phyloP scores from a whole-genome alignment of 2,888 invertebrate genomes.

The Liodrosophila aerea region DNA sequence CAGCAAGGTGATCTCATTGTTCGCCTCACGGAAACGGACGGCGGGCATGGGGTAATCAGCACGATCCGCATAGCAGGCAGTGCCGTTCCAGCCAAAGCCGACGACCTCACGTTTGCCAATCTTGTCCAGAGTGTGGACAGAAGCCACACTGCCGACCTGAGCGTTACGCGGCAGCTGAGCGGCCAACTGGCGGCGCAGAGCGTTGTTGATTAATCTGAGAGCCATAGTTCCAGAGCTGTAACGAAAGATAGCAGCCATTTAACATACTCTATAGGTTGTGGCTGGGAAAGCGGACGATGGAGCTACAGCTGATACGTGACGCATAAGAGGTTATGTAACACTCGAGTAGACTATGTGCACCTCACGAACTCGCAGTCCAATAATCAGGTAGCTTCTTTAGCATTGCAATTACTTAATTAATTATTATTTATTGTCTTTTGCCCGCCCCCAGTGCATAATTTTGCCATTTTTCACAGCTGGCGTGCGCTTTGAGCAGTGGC shows the following conservation, averaged over 20 bases:
- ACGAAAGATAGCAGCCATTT: background rate
- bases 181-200: conserved; percentile 75
- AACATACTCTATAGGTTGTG: no score
- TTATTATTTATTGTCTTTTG: conserved; percentile 4
- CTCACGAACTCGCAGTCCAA: conserved; percentile 6
- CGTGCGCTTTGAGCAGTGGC: conserved; percentile 20
- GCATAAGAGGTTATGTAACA: conserved; percentile 63
- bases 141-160: conserved; percentile 77
- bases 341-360: conserved; percentile 23
- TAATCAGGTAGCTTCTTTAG: conserved; percentile 1
- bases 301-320: conserved; percentile 28
- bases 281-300: background rate
- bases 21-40: conserved; percentile 90
- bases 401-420: conserved; percentile 3
- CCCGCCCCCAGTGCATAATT: conserved; percentile 31
- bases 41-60: conserved; percentile 94
- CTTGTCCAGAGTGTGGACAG: conserved; percentile 80
- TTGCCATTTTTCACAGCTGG: conserved; percentile 36
- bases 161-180: conserved; percentile 67
- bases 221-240: conserved; percentile 71
- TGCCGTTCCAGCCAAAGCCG: conserved; percentile 93
- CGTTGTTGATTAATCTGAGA: conserved; percentile 75
- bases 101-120: conserved; percentile 95
- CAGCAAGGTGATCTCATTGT: conserved; percentile 89
- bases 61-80: conserved; percentile 90